Evolutionary conservation across 2,888 invertebrate genomes (phyloP).

Genomic region (Escarpia spicata): DNA sequence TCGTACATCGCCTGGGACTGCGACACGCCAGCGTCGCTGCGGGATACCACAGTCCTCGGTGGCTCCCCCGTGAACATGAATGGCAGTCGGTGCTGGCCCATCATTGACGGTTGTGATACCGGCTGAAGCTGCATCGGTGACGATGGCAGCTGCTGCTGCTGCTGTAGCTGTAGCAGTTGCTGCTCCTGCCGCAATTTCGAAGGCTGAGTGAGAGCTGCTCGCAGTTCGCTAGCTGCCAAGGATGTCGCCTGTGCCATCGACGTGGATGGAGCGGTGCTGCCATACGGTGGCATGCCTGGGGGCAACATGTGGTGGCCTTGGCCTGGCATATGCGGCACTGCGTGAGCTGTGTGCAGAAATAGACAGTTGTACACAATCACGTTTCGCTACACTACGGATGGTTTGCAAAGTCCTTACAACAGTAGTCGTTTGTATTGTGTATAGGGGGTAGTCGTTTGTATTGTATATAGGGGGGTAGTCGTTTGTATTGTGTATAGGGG

Average conservation of each 20-base stretch:
- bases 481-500: too few relatives aligned
- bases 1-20: constrained; percentile 69
- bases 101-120: constrained; percentile 18
- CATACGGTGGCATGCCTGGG: constrained; percentile 21
- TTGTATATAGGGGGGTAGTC: too few relatives aligned
- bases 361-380: background rate
- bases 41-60: constrained; percentile 51
- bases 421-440: too few relatives aligned
- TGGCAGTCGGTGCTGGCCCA: constrained; percentile 57
- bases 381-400: background rate
- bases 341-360: background rate
- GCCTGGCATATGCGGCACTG: background rate
- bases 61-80: constrained; percentile 39
- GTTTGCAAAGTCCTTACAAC: too few relatives aligned
- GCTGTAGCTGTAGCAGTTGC: constrained; percentile 43
- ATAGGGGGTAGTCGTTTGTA: too few relatives aligned
- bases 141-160: constrained; percentile 44
- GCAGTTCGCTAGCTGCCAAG: constrained; percentile 41
- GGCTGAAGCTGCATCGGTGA: constrained; percentile 41
- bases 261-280: constrained; percentile 29
- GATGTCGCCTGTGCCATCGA: constrained; percentile 24
- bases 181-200: constrained; percentile 43
- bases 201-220: constrained; percentile 45
- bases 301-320: constrained; percentile 24
- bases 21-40: constrained; percentile 65